Evolutionary conservation across 2,113 vertebrate species (phyloP).

Genomic region (Menura novaehollandiae): DNA sequence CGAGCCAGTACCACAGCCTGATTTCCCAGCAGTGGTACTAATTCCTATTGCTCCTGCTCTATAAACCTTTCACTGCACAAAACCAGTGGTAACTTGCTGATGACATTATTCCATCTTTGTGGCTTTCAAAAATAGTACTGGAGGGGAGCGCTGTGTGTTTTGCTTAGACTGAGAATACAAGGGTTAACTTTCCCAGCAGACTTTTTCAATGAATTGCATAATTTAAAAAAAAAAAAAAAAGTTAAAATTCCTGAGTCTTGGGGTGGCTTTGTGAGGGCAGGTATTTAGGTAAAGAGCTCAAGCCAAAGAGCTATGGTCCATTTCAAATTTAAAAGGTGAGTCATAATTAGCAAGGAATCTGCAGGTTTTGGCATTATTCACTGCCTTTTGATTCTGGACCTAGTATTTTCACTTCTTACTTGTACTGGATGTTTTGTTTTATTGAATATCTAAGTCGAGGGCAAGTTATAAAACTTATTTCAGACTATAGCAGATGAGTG

Average conservation of each 20-base stretch:
- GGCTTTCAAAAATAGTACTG: background rate
- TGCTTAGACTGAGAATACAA: background rate
- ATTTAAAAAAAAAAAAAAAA: background rate
- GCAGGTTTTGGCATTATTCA: rapidly evolving
- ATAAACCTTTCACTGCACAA: background rate
- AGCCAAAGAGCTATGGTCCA: background rate
- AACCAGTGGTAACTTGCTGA: background rate
- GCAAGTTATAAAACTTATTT: background rate
- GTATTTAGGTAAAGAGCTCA: background rate
- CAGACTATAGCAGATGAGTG: background rate
- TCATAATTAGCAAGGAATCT: background rate
- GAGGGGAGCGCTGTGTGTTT: background rate
- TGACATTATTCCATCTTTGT: background rate
- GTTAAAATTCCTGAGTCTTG: background rate
- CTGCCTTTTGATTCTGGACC: background rate
- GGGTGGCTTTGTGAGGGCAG: background rate
- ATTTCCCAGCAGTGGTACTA: background rate
- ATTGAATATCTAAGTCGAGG: background rate
- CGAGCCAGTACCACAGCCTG: background rate
- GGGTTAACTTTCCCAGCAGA: background rate
- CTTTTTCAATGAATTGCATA: rapidly evolving
- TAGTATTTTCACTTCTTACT: background rate
- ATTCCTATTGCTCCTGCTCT: rapidly evolving
- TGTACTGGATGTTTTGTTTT: background rate
- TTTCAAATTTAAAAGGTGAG: background rate